Evolutionary conservation across 2,113 vertebrate genomes (phyloP), one percentile per base, ranked within the genome.

Genomic region (Steatornis caripensis): DNA sequence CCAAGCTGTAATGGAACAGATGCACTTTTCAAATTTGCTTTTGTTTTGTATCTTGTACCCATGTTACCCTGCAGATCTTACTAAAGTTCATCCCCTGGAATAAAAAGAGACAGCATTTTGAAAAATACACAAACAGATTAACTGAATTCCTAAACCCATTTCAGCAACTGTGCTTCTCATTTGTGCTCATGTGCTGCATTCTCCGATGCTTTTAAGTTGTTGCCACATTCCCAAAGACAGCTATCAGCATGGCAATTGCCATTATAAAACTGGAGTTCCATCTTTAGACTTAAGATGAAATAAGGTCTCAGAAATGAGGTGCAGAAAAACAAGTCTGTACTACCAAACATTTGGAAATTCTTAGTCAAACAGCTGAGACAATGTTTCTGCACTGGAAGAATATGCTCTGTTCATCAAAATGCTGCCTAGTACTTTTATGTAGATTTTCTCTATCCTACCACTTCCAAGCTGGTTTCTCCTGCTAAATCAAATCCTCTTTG

Each of bases 291-390:
- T 18, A 3, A n/a, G 27, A 87, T 49, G 72, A 94, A 96, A 84
- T n/a, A 70, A 74, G 32, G 85, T 74, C 93, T 88, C 51, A 55
- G 64, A 91, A 93, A 87, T 49, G 19, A 92, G 65, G 84, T 45
- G n/a, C 69, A 91, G 71, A 62, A 57, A 88, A 87, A 89, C 86
- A 80, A 91, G 66, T 11, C 82, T 65, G 53, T 37, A 41, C 81
- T 39, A 83, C 62, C 26, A 80, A 85, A 91, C 69, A 76, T 51
- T 95, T 92, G 96, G 94, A 95, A 96, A 95, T 78, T 95, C 84
- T 95, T 61, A 89, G 61, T 92, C 89, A 94, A 95, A 87, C 74
- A 96, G 89, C 92, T 72, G 90, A 96, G 69, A 92, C 64, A 64
- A 89, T 60, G 61, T 64, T 95, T 80, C 91, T 60, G 11, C 45